Evolutionary conservation across 2,113 vertebrate genomes (phyloP).

Genomic region (Thalassarche chlororhynchos): DNA sequence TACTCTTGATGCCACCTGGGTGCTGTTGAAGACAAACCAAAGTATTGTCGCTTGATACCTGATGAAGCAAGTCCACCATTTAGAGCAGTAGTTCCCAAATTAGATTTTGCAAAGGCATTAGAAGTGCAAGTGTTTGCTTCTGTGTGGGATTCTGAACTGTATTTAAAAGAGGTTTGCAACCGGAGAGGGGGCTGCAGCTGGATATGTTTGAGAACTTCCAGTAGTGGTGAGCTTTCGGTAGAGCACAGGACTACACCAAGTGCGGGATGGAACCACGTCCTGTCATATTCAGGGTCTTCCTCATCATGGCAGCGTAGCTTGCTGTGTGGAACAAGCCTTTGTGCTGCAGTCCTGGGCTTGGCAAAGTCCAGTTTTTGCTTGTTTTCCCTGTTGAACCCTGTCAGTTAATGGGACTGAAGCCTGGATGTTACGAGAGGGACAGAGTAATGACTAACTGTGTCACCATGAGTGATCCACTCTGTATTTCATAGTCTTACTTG

Average conservation of each 20-base stretch:
- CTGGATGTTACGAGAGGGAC: background rate
- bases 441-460: background rate
- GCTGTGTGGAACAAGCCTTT: background rate
- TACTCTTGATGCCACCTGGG: background rate
- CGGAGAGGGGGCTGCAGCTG: background rate
- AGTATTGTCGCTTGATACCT: background rate
- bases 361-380: background rate
- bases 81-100: background rate
- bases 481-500: background rate
- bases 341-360: background rate
- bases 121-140: background rate
- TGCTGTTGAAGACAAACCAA: background rate
- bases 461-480: background rate
- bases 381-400: background rate
- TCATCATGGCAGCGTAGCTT: accelerated
- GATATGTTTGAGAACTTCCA: background rate
- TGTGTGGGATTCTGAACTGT: background rate
- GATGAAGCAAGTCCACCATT: background rate
- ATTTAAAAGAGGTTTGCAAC: background rate
- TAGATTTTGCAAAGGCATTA: background rate
- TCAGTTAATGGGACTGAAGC: background rate
- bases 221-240: background rate
- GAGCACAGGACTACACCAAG: background rate
- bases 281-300: background rate
- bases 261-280: background rate